These are phyloP conservation scores for Amiota mariae DNA, from an alignment of 2,888 invertebrate genomes.

Conservation along the genomic window DNA sequence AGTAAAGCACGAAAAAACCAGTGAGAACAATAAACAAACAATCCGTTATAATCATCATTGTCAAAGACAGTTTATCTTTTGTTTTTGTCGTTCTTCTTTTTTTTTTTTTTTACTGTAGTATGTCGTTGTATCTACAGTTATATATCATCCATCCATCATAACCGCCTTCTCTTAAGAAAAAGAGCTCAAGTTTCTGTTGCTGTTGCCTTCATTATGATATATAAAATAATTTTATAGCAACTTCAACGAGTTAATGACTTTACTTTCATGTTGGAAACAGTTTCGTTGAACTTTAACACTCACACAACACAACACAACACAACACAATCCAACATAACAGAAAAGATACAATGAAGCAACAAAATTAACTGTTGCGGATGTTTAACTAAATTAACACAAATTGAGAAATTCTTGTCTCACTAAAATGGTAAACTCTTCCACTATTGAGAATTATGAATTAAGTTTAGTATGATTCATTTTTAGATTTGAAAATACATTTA, in stretches of 20 bases:
- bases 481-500: background rate
- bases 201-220: conserved; percentile 8
- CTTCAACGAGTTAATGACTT: conserved; percentile 31
- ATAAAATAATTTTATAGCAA: conserved; percentile 38
- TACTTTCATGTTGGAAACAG: conserved; percentile 26
- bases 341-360: conserved; percentile 18
- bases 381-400: conserved; percentile 4
- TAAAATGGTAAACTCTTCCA: background rate
- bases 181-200: no score
- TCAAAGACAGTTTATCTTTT: no score
- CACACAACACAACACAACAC: background rate
- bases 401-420: background rate
- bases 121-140: conserved; percentile 60
- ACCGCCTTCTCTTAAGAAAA: no score
- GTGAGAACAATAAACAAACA: no score
- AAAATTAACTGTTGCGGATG: conserved; percentile 1
- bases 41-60: no score
- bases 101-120: no score
- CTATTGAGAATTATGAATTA: background rate
- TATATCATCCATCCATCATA: no score
- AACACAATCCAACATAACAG: background rate
- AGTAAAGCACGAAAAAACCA: no score
- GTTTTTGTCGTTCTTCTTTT: no score
- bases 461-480: background rate
- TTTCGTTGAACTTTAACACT: conserved; percentile 27